These are phyloP conservation scores for Campoletis sonorensis DNA, from an alignment of 1,140 invertebrate species.

Conservation along the genomic window DNA sequence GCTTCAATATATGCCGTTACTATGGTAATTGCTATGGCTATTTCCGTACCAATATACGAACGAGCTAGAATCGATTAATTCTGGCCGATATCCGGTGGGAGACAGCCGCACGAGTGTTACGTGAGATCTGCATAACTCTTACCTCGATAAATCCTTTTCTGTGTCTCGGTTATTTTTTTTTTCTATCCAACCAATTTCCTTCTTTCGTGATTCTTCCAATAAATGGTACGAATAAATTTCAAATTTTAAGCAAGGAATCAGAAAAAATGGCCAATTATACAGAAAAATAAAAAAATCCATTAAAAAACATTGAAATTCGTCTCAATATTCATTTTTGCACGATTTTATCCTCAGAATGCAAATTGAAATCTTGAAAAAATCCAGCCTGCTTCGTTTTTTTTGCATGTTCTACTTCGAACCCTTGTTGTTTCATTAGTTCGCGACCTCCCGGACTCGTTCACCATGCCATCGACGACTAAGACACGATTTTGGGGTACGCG, in stretches of 20 bases:
- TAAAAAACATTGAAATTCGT: too few species aligned
- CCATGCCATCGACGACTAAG: background rate
- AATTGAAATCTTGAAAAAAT: background rate
- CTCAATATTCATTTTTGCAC: too few species aligned
- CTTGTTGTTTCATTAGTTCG: background rate
- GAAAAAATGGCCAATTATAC: too few species aligned
- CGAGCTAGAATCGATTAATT: slow-evolving; percentile 43
- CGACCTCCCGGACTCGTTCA: background rate
- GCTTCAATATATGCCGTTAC: background rate
- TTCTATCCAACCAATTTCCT: background rate
- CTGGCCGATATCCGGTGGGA: slow-evolving; percentile 33
- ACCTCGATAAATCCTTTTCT: background rate
- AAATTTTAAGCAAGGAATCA: too few species aligned
- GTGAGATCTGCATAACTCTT: slow-evolving; percentile 47
- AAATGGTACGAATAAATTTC: background rate
- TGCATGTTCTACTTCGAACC: background rate
- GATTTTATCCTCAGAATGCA: too few species aligned
- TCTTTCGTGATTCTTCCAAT: background rate
- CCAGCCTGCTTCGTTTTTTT: background rate
- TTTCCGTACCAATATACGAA: background rate
- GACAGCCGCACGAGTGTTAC: slow-evolving; percentile 43
- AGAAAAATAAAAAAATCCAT: too few species aligned
- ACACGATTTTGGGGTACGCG: background rate
- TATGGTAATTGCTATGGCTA: slow-evolving; percentile 22
- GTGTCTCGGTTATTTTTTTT: background rate